Evolutionary conservation across 2,888 invertebrate genomes (phyloP).

Genomic region (Lasius fuliginosus): DNA sequence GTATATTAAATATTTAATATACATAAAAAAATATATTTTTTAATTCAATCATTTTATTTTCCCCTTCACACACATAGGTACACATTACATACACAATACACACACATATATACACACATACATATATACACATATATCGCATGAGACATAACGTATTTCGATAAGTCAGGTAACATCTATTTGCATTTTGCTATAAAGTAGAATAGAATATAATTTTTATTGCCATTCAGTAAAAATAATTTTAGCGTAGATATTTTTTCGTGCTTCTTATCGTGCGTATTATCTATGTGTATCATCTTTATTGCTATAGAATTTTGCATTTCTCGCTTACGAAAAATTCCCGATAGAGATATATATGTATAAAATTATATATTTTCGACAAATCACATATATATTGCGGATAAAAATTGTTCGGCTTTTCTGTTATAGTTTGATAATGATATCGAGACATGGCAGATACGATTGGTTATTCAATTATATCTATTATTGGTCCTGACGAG

Average conservation of each 20-base stretch:
- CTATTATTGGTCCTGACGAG: neutral
- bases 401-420: neutral
- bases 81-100: no score
- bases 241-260: neutral
- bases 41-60: no score
- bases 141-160: no score
- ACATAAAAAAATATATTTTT: no score
- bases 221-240: neutral
- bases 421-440: neutral
- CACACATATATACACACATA: no score
- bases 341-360: neutral
- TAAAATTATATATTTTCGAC: neutral
- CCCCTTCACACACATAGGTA: no score
- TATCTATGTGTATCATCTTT: constrained; percentile 10
- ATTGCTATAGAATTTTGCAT: neutral
- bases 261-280: neutral
- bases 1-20: no score
- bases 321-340: neutral
- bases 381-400: neutral
- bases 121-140: no score
- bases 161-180: no score
- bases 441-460: neutral
- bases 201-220: no score
- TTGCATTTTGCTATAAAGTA: no score
- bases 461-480: constrained; percentile 18